A percentile compares a stretch with the other conserved stretches of the same genome.
Evolutionary conservation across 2,888 invertebrate species (phyloP).

Genomic region (Ashinkailepas kermadecensis): DNA sequence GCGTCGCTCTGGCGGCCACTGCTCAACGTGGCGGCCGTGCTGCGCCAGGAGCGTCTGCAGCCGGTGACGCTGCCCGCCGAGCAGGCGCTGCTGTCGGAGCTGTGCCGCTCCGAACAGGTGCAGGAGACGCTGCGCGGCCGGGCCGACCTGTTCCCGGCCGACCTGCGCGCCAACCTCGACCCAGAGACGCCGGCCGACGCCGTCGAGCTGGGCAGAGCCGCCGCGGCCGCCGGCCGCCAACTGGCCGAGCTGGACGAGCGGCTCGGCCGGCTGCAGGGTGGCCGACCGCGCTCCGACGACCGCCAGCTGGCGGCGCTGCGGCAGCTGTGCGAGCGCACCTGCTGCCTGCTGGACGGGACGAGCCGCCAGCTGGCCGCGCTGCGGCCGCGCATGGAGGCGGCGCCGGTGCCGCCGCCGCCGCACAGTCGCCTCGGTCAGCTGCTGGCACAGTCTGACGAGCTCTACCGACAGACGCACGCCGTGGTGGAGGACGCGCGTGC

Average conservation of each 20-base stretch:
- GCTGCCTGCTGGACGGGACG: neutral
- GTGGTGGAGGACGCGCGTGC: neutral
- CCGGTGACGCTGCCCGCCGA: neutral
- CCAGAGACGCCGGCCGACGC: neutral
- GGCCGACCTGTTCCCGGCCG: neutral
- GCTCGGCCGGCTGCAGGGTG: neutral
- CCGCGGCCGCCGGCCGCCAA: neutral
- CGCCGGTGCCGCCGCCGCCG: neutral
- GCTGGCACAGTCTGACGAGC: constrained; percentile 10
- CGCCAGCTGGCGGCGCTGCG: constrained; percentile 6
- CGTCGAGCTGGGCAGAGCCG: neutral
- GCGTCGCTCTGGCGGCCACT: constrained; percentile 6
- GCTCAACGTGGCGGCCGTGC: constrained; percentile 13
- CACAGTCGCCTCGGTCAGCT: neutral
- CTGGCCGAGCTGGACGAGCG: constrained; percentile 16
- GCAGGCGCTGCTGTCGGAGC: constrained; percentile 1
- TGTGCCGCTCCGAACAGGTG: constrained; percentile 5
- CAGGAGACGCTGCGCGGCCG: neutral
- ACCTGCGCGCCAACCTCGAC: neutral
- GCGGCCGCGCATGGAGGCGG: constrained; percentile 18
- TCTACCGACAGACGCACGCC: neutral
- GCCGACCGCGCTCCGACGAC: constrained; percentile 19
- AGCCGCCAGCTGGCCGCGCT: neutral
- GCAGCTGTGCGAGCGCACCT: constrained; percentile 7
- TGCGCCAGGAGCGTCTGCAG: constrained; percentile 1